Percentiles rank a stretch among this genome's conserved stretches.
phyloP scores from a whole-genome alignment of 2,113 vertebrate species.

The Hydrochoerus hydrochaeris region DNA sequence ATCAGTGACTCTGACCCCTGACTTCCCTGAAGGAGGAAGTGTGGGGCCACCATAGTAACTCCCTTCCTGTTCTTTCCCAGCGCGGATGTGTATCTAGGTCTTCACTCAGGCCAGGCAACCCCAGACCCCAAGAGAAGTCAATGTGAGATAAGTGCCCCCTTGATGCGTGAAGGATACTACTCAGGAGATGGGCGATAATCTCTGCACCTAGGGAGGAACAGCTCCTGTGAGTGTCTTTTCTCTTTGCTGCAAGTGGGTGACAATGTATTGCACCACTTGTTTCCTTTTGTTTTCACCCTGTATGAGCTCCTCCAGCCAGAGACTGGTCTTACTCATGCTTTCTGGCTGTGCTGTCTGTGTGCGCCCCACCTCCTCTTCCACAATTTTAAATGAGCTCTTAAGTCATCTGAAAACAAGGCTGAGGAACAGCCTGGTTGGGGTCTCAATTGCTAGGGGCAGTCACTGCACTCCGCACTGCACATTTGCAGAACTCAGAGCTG shows the following conservation, averaged over 20 bases:
- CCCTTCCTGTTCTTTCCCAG: not conserved
- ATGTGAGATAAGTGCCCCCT: not conserved
- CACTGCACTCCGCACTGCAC: not conserved
- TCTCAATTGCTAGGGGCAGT: not conserved
- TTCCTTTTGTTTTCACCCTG: not conserved
- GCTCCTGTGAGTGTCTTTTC: not conserved
- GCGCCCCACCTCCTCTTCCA: not conserved
- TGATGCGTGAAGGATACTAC: too few relatives aligned
- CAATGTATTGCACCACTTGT: not conserved
- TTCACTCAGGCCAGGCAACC: not conserved
- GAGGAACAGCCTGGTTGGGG: not conserved
- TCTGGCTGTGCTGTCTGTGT: not conserved
- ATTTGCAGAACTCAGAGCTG: conserved; percentile 43
- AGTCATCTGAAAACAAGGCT: conserved; percentile 42
- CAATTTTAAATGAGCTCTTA: conserved; percentile 26
- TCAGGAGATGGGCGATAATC: not conserved
- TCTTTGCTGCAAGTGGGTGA: not conserved
- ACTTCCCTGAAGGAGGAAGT: not conserved
- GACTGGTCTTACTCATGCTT: not conserved
- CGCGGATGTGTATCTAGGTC: not conserved
- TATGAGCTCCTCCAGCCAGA: not conserved
- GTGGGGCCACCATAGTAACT: accelerated
- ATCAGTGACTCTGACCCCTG: not conserved
- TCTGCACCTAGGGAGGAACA: not conserved
- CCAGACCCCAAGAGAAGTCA: not conserved